phyloP scores from a whole-genome alignment of 1,140 invertebrate species.

The Thereuonema tuberculata region DNA sequence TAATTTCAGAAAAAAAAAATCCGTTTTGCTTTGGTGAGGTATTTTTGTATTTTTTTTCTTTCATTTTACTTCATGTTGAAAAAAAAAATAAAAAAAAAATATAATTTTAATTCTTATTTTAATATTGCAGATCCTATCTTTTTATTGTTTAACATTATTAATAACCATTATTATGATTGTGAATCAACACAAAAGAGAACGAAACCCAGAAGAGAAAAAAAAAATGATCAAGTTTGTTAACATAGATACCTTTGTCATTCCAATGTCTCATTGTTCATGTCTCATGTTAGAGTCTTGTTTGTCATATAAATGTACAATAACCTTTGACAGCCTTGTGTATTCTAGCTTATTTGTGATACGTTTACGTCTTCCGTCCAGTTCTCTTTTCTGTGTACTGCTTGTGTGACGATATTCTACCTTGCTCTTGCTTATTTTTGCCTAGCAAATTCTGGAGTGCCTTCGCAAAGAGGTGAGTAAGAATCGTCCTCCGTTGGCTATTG shows the following conservation, averaged over 20 bases:
- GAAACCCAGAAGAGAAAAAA: too few species aligned
- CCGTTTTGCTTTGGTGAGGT: too few species aligned
- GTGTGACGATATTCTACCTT: conserved; percentile 19
- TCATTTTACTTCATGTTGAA: too few species aligned
- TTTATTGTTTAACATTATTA: too few species aligned
- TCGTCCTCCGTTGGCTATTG: conserved; percentile 2
- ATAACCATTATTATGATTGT: too few species aligned
- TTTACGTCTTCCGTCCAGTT: conserved; percentile 14
- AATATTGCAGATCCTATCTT: too few species aligned
- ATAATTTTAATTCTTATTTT: too few species aligned
- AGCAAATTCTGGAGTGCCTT: conserved; percentile 20
- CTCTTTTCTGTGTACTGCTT: conserved; percentile 19
- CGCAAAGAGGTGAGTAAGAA: conserved; percentile 10
- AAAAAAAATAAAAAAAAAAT: too few species aligned
- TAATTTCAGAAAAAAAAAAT: too few species aligned
- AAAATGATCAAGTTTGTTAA: too few species aligned
- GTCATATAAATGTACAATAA: conserved; percentile 5
- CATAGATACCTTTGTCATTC: background rate
- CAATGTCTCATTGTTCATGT: background rate
- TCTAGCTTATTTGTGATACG: conserved; percentile 14
- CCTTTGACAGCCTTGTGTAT: conserved; percentile 7
- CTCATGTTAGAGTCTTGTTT: conserved; percentile 1
- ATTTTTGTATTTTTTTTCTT: too few species aligned
- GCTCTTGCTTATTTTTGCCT: conserved; percentile 20
- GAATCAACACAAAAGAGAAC: too few species aligned